Evolutionary conservation across 2,888 invertebrate genomes (phyloP).

Genomic region (Linnaemya vulpina): DNA sequence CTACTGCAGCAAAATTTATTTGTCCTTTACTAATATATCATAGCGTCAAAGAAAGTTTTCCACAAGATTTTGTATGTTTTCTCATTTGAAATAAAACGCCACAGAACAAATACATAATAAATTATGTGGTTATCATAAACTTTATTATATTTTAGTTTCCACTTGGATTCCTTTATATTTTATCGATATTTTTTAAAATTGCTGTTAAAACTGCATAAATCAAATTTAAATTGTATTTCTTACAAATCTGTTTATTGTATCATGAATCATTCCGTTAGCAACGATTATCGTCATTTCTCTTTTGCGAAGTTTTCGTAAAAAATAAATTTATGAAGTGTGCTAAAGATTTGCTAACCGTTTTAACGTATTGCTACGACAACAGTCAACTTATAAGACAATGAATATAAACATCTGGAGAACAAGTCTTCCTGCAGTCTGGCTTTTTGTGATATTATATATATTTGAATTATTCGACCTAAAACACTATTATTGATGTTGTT

Average conservation of each 20-base stretch:
- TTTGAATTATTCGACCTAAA: too few species aligned
- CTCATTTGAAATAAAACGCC: not conserved
- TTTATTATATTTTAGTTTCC: not conserved
- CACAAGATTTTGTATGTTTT: not conserved
- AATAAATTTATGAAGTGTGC: too few species aligned
- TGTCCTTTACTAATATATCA: not conserved
- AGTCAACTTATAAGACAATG: too few species aligned
- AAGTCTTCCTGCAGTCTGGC: too few species aligned
- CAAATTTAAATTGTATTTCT: slow-evolving; percentile 24
- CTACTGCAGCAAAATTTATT: not conserved
- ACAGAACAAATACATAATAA: not conserved
- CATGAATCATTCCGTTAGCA: not conserved
- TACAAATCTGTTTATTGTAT: slow-evolving; percentile 2
- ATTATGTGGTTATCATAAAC: not conserved
- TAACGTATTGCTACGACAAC: too few species aligned
- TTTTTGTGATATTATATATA: too few species aligned
- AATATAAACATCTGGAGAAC: too few species aligned
- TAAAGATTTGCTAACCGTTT: too few species aligned
- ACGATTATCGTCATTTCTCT: not conserved
- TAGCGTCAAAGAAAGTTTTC: not conserved
- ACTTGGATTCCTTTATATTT: not conserved
- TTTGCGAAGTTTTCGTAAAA: not conserved
- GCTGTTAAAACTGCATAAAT: slow-evolving; percentile 41
- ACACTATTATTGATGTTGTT: too few species aligned
- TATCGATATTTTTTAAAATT: slow-evolving; percentile 13